Evolutionary conservation across 1,140 invertebrate genomes (phyloP).

Genomic region (Calephelis virginiensis): DNA sequence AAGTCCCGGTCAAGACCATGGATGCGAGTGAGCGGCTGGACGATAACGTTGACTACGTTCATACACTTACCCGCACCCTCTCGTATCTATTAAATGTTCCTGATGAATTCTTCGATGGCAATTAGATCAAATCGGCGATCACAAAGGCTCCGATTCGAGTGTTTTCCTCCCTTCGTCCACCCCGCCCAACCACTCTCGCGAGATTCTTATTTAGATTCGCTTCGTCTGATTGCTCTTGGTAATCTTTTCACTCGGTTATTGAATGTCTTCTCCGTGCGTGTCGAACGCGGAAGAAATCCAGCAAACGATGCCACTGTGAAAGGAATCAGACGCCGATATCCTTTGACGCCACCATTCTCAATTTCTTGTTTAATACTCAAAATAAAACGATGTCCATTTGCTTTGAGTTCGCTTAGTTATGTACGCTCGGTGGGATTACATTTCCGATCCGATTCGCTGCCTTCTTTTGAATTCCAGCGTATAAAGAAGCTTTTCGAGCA

Average conservation of each 20-base stretch:
- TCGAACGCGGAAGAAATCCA: conserved; percentile 54
- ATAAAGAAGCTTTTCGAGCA: conserved; percentile 25
- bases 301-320: conserved; percentile 44
- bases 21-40: conserved; percentile 43
- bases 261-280: conserved; percentile 74
- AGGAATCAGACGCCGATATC: conserved; percentile 54
- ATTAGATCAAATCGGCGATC: conserved; percentile 69
- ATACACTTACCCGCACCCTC: conserved; percentile 45
- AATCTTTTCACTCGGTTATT: conserved; percentile 77
- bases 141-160: conserved; percentile 65
- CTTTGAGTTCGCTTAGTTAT: conserved; percentile 43
- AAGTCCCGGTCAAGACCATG: conserved; percentile 75
- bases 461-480: conserved; percentile 30
- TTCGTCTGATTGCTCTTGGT: conserved; percentile 78
- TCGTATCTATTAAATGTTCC: conserved; percentile 47
- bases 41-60: conserved; percentile 25
- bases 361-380: conserved; percentile 51
- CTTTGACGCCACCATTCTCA: conserved; percentile 51
- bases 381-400: conserved; percentile 55
- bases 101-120: conserved; percentile 63
- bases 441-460: conserved; percentile 35
- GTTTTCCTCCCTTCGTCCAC: conserved; percentile 58
- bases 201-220: conserved; percentile 79
- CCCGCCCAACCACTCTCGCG: conserved; percentile 63
- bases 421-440: conserved; percentile 31